Evolutionary conservation across 2,797 vertebrate genomes (phyloP), one percentile per base, ranked within the genome.

Genomic region (Sparidentex hasta): DNA sequence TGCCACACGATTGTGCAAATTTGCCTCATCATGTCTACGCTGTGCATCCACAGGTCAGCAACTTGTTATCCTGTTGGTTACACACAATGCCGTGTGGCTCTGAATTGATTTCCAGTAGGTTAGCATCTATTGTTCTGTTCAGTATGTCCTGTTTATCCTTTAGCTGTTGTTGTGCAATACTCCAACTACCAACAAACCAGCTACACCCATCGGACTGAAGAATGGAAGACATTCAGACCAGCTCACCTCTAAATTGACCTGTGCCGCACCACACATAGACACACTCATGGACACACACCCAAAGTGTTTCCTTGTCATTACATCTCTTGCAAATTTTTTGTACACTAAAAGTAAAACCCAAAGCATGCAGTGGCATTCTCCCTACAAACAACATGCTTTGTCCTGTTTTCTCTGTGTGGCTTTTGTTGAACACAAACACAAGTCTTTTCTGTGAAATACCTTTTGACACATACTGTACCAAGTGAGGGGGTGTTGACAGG

Each of bases 341-440:
- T 16, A 33, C 9, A 2, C 58, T 27, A 57, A 75, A 66, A 63
- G 23, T 43, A 73, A 83, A 64, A 44, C 11, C 64, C 43, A 70
- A 6, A 71, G 20, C 29, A 43, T 50, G 57, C 56, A 76, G 56
- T 47, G 43, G 70, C 67, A 55, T 16, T 67, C 50, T 74, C 14
- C 21, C 41, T 4, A 1, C 20, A 71, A 51, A 73, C 62, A 81
- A 55, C 50, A 59, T 67, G 59, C 44, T 77, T 79, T 85, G 65
- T 72, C 66, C 38, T n/a, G 17, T 76, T 74, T 74, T 65, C 20
- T 65, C n/a, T 81, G 67, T 69, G 55, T 46, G 12, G 17, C 73
- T 56, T 83, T 78, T 87, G 76, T 82, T 82, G 43, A 46, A 43
- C 58, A 69, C 20, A 46, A 47, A 73, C 50, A 9, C 44, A 25